Percentiles rank a stretch among this genome's conserved stretches.
These are phyloP conservation scores for Morus bassanus DNA, from an alignment of 2,797 vertebrate genomes.

Conservation along the genomic window DNA sequence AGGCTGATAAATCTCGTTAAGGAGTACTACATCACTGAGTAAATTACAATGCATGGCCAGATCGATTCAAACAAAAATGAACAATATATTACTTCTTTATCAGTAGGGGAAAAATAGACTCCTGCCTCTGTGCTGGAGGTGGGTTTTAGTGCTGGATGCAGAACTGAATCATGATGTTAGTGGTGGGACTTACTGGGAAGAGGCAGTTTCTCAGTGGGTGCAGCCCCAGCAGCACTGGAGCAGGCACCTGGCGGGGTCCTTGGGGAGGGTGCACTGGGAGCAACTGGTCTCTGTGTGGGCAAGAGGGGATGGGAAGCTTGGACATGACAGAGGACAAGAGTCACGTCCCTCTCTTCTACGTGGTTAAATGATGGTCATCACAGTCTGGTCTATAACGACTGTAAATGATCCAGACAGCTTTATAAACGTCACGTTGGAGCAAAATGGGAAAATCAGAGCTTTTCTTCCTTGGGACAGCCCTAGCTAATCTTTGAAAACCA, in stretches of 20 bases:
- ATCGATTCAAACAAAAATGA: constrained; percentile 29
- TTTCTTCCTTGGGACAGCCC: not conserved
- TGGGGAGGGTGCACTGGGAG: not conserved
- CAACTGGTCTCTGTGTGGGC: not conserved
- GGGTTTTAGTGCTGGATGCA: not conserved
- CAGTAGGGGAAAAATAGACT: not conserved
- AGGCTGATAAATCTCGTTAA: constrained; percentile 49
- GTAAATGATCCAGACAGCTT: not conserved
- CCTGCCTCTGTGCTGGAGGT: not conserved
- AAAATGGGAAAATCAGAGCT: not conserved
- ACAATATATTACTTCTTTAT: constrained; percentile 19
- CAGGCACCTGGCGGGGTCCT: not conserved
- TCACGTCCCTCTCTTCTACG: fast-evolving
- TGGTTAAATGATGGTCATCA: not conserved
- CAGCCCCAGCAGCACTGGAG: not conserved
- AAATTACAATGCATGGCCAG: not conserved
- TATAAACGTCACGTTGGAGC: not conserved
- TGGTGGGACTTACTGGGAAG: not conserved
- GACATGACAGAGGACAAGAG: not conserved
- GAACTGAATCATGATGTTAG: not conserved
- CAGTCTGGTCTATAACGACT: not conserved
- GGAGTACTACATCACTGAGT: not conserved
- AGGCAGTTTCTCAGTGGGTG: not conserved
- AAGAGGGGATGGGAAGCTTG: not conserved
- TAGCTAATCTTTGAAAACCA: constrained; percentile 49